A percentile compares a stretch with the other conserved stretches of the same genome.
phyloP scores from a whole-genome alignment of 2,113 vertebrate genomes.

The Aphyosemion australe region DNA sequence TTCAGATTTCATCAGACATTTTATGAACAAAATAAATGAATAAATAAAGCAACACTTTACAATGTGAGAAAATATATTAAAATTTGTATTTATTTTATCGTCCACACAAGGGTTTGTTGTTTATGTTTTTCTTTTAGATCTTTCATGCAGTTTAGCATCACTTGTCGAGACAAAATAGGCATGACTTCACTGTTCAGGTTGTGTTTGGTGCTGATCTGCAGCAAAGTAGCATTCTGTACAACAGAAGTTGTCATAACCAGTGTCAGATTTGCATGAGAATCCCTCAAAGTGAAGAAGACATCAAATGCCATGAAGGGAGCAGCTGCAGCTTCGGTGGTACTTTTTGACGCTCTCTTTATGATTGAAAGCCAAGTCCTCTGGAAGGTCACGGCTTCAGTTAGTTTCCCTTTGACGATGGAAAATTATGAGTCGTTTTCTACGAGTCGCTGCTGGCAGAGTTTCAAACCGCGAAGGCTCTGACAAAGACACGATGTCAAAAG shows the following conservation, averaged over 20 bases:
- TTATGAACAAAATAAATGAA: slow-evolving; percentile 14
- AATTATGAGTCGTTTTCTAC: slow-evolving; percentile 1
- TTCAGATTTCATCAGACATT: slow-evolving; percentile 2
- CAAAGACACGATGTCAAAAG: slow-evolving; percentile 43
- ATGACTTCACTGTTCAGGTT: slow-evolving; percentile 9
- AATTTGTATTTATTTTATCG: too few relatives aligned
- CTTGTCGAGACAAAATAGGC: too few relatives aligned
- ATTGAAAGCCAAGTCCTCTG: not conserved
- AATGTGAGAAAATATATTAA: too few relatives aligned
- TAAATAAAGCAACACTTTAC: not conserved
- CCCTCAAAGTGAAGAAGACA: slow-evolving; percentile 16
- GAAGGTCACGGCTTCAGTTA: slow-evolving; percentile 26
- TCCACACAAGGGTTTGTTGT: too few relatives aligned
- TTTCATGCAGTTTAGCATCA: too few relatives aligned
- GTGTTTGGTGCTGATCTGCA: slow-evolving; percentile 14
- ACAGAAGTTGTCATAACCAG: slow-evolving; percentile 17
- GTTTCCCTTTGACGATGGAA: slow-evolving; percentile 11
- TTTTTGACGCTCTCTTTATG: slow-evolving; percentile 27
- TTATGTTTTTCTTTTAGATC: too few relatives aligned
- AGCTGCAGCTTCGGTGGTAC: slow-evolving; percentile 10
- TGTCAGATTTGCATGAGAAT: slow-evolving; percentile 46
- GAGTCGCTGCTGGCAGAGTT: not conserved
- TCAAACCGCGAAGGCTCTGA: slow-evolving; percentile 23
- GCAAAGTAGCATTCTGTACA: not conserved
- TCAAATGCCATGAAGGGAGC: slow-evolving; percentile 37